phyloP scores from a whole-genome alignment of 2,888 invertebrate genomes.

The Agrochola circellaris region DNA sequence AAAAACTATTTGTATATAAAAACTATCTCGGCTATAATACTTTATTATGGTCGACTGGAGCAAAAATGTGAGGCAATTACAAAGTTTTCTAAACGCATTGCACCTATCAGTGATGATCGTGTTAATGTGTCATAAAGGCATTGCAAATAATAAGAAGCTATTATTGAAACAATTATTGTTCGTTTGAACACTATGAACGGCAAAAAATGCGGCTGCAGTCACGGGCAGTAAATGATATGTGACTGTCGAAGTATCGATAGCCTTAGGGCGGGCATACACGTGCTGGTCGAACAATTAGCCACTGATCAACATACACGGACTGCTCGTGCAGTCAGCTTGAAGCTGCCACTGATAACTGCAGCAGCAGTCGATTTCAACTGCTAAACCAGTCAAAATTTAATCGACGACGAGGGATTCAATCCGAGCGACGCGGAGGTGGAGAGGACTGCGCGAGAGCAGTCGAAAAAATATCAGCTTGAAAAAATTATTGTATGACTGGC shows the following conservation, averaged over 20 bases:
- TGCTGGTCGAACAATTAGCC: too few species aligned
- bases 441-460: too few species aligned
- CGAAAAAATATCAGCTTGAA: too few species aligned
- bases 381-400: too few species aligned
- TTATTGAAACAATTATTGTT: conserved; percentile 51
- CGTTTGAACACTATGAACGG: conserved; percentile 17
- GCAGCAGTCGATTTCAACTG: too few species aligned
- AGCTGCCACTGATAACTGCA: too few species aligned
- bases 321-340: too few species aligned
- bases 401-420: too few species aligned
- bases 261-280: neutral
- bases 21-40: conserved; percentile 53
- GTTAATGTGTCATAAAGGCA: conserved; percentile 67
- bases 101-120: conserved; percentile 47
- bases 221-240: conserved; percentile 30
- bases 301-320: too few species aligned
- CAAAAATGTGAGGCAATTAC: conserved; percentile 67
- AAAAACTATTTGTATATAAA: conserved; percentile 62
- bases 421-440: too few species aligned
- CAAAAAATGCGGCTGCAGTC: conserved; percentile 44
- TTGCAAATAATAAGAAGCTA: conserved; percentile 60
- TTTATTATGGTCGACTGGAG: conserved; percentile 64
- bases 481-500: too few species aligned
- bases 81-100: conserved; percentile 66
- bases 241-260: conserved; percentile 20